Evolutionary conservation across 2,113 vertebrate species (phyloP), one percentile per base, ranked within the genome.

Genomic region (Campylomormyrus numenius): DNA sequence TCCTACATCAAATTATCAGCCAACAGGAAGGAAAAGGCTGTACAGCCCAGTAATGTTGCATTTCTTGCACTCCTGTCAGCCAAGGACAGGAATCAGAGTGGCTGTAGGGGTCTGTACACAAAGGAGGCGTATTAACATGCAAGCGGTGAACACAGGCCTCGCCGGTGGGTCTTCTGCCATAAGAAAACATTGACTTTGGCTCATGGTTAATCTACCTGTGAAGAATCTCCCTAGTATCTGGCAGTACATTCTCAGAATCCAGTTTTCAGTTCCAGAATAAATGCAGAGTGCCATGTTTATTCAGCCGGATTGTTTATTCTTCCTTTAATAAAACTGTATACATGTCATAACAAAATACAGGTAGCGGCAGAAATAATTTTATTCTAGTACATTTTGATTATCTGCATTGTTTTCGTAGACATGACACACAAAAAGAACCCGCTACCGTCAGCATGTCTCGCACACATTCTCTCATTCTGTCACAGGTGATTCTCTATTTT

Each of bases 171-270:
- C 74, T 42, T 42, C 13, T 80, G 74, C 15, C 35, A 19, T 80
- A 80, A 42, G 74, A 80, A 80, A 80, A 42, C 74, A 80, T 80
- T 80, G 74, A 80, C 74, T 80, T 80, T 80, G 74, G 35, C 74
- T 80, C 31, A 35, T 13, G 35, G 74, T 80, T 80, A 80, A 80
- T 80, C 35, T 80, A 80, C 74, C 74, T 80, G 74, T 80, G 74
- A 80, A 39, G 27, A 42, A 80, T 80, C 74, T 39, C 74, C 13
- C 4, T 42, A 80, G 74, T 80, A 39, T 19, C 31, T 42, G 17
- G 35, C 74, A 80, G 35, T 80, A 39, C 74, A 80, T 80, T 80
- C 42, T 80, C 35, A 21, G 74, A 80, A 80, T 42, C 74, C 31
- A 42, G 31, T 42, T 42, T 42, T 42, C 31, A 39, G 31, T 80